phyloP scores from a whole-genome alignment of 1,140 invertebrate species.

The Camponotus pennsylvanicus region DNA sequence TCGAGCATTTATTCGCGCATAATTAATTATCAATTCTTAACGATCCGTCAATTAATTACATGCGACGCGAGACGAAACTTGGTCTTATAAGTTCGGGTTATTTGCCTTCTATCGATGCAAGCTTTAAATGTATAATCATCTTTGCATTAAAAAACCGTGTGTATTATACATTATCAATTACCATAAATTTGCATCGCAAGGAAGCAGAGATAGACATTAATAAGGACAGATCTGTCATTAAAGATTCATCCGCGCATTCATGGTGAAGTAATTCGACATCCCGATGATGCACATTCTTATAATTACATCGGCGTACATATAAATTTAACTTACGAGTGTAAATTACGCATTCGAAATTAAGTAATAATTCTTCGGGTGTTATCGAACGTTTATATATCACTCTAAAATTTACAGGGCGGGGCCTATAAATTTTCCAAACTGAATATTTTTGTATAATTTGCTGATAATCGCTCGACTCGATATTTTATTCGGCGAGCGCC shows the following conservation, averaged over 20 bases:
- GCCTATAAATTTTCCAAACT: neutral
- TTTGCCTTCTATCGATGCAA: conserved; percentile 2
- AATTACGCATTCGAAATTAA: no score
- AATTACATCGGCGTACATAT: neutral
- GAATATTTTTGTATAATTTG: conserved; percentile 28
- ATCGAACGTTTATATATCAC: neutral
- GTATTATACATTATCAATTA: conserved; percentile 46
- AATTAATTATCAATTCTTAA: neutral
- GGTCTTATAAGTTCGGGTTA: conserved; percentile 7
- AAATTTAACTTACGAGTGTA: neutral
- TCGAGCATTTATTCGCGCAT: neutral
- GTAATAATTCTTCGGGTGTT: neutral
- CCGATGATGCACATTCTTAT: neutral
- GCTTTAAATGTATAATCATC: neutral
- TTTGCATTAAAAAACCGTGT: neutral
- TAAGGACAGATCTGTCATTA: conserved; percentile 7
- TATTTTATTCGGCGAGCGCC: conserved; percentile 54
- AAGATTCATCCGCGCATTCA: neutral
- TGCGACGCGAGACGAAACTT: neutral
- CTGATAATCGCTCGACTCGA: conserved; percentile 29
- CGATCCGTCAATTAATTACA: conserved; percentile 25
- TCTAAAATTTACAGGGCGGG: neutral
- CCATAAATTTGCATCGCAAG: conserved; percentile 32
- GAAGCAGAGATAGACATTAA: neutral
- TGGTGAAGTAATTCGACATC: conserved; percentile 5